These are phyloP conservation scores for Tipula vernalis DNA, from an alignment of 2,888 invertebrate species.

Conservation along the genomic window DNA sequence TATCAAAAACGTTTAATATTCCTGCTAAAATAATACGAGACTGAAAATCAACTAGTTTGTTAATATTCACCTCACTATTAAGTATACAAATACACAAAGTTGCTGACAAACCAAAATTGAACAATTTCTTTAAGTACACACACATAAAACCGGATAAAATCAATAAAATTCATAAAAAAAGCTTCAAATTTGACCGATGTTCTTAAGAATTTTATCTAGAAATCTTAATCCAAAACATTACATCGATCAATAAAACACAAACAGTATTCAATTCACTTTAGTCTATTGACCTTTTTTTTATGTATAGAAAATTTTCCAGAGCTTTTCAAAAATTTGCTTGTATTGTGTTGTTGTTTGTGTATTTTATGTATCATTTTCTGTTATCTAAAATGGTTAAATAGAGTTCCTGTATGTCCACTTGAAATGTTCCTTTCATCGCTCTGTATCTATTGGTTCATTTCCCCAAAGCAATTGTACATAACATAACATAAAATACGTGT, in stretches of 20 bases:
- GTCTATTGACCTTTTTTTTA: background rate
- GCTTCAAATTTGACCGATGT: background rate
- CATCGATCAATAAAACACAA: background rate
- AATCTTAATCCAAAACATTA: background rate
- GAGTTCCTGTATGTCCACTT: background rate
- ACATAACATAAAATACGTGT: background rate
- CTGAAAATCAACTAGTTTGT: no score
- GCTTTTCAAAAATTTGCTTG: background rate
- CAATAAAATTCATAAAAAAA: background rate
- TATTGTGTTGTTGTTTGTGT: background rate
- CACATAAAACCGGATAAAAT: background rate
- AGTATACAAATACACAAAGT: no score
- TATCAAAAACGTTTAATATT: no score
- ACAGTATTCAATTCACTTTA: background rate
- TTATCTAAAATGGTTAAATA: background rate
- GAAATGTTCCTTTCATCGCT: background rate
- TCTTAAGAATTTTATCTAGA: background rate
- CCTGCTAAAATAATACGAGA: no score
- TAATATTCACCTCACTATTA: no score
- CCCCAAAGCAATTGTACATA: background rate
- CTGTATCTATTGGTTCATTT: background rate
- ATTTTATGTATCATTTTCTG: background rate
- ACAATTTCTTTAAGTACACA: no score
- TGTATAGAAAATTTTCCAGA: background rate
- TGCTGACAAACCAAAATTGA: no score